Evolutionary conservation across 2,797 vertebrate genomes (phyloP).

Genomic region (Melanotaenia nigrans): DNA sequence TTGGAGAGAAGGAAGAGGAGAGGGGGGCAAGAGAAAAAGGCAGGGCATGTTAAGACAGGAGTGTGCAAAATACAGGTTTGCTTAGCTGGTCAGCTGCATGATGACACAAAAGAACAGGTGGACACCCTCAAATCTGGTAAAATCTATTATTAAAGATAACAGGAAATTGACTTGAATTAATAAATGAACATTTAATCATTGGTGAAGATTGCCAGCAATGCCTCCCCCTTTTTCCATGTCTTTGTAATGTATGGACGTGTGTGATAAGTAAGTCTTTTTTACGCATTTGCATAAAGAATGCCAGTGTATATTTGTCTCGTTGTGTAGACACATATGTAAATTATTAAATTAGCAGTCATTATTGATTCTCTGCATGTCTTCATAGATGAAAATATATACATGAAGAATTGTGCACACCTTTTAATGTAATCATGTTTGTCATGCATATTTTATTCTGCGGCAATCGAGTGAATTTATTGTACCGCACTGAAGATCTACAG

Average conservation of each 20-base stretch:
- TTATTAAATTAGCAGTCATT: slow-evolving; percentile 25
- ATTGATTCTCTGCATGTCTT: slow-evolving; percentile 22
- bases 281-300: slow-evolving; percentile 36
- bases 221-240: slow-evolving; percentile 27
- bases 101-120: slow-evolving; percentile 2
- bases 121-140: slow-evolving; percentile 4
- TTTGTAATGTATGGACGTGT: slow-evolving; percentile 2
- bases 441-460: slow-evolving; percentile 41
- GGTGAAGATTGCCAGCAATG: slow-evolving; percentile 26
- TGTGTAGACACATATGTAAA: slow-evolving; percentile 7
- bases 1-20: slow-evolving; percentile 17
- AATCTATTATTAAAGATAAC: slow-evolving; percentile 2
- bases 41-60: slow-evolving; percentile 9
- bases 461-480: slow-evolving; percentile 33
- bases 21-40: slow-evolving; percentile 7
- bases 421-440: slow-evolving; percentile 32
- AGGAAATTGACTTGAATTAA: not conserved
- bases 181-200: slow-evolving; percentile 3
- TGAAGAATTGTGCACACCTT: slow-evolving; percentile 5
- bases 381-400: slow-evolving; percentile 10
- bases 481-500: slow-evolving; percentile 25
- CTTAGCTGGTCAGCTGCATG: not conserved
- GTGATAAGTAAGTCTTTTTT: slow-evolving; percentile 6
- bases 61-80: slow-evolving; percentile 5
- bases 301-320: slow-evolving; percentile 29